These are phyloP conservation scores for Macrochelys suwanniensis DNA, from an alignment of 2,797 vertebrate species.

Conservation along the genomic window DNA sequence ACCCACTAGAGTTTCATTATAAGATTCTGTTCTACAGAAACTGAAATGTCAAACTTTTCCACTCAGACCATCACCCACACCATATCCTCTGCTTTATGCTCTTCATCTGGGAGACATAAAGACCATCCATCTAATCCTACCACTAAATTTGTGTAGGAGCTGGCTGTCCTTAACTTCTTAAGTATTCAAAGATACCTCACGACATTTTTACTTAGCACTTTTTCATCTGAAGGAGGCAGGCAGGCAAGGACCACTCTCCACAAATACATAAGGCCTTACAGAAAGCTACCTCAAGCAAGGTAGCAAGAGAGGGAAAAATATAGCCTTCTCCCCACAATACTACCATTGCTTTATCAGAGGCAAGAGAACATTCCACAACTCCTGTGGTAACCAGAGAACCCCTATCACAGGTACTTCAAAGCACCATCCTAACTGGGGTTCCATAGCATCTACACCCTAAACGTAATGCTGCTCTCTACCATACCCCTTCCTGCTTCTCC, in stretches of 20 bases:
- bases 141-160: background rate
- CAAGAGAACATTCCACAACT: background rate
- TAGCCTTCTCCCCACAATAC: background rate
- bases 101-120: background rate
- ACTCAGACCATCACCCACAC: too few species aligned
- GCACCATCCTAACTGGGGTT: background rate
- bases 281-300: rapidly evolving
- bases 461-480: background rate
- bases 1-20: too few species aligned
- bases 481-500: too few species aligned
- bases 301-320: background rate
- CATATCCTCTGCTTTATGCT: background rate
- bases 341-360: background rate
- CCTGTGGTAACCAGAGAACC: background rate
- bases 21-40: too few species aligned
- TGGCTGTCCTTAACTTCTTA: background rate
- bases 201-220: background rate
- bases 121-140: background rate
- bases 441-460: background rate
- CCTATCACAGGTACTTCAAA: background rate
- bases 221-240: background rate
- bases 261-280: background rate
- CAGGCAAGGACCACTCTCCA: background rate
- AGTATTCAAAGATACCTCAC: background rate
- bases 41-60: too few species aligned